Evolutionary conservation across 2,797 vertebrate genomes (phyloP).

Genomic region (Halcyon badia): DNA sequence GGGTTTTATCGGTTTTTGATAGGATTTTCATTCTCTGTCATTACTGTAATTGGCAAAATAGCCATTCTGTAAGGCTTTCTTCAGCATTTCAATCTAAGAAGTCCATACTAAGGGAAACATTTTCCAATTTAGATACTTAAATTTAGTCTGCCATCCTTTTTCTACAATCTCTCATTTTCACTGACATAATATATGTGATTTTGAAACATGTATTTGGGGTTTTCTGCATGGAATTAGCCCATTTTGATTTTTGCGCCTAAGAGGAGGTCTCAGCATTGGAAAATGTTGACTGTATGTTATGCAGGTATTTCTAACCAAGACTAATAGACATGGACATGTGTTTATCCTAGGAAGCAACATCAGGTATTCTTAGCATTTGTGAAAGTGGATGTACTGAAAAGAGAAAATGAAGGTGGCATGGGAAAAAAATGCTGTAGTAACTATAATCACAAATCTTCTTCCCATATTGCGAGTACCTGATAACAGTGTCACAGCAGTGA

Average conservation of each 20-base stretch:
- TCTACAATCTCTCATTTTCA: neutral
- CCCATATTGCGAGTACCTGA: neutral
- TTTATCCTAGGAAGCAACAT: neutral
- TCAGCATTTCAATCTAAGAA: neutral
- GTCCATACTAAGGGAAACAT: neutral
- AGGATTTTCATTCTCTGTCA: neutral
- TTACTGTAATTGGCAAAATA: conserved; percentile 11
- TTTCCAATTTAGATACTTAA: neutral
- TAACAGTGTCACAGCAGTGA: neutral
- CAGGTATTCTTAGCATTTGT: neutral
- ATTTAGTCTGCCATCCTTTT: neutral
- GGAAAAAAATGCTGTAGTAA: neutral
- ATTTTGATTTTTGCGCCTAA: neutral
- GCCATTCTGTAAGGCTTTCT: neutral
- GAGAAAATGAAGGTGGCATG: neutral
- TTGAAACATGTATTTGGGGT: neutral
- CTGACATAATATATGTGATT: neutral
- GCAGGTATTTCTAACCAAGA: neutral
- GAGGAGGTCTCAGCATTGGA: neutral
- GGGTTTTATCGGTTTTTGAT: neutral
- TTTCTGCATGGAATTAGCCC: neutral
- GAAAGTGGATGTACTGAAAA: neutral
- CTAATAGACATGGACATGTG: neutral
- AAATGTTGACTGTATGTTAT: neutral
- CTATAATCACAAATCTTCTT: neutral